Base-by-base conservation (phyloP, 2,888 invertebrate species). In the Rotaria sp. region DNA sequence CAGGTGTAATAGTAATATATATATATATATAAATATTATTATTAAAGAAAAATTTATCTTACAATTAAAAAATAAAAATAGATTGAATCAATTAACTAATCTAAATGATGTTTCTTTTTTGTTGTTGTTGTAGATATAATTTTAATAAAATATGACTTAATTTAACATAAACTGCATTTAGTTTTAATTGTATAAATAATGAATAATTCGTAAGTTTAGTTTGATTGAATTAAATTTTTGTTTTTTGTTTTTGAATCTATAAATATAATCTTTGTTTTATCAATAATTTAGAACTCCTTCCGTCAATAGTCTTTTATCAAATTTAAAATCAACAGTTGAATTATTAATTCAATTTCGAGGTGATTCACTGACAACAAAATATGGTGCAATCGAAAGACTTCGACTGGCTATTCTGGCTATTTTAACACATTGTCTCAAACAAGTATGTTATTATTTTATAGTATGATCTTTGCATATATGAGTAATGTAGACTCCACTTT, bases 321-420 rank as follows among this genome's bases (percentile, higher is more conserved):
- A 3, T 45, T 13, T 80, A 10, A 80, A 80, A 80, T 80, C 80
- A 10, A 80, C 80, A 4, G 80, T 80, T n/a, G 80, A 80, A 80
- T 80, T 45, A 45, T 80, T 80, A n/a, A 45, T 80, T n/a, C 80
- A 45, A 45, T 80, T 80, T 80, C 80, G 80, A 24, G 41, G 80
- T 45, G 80, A 80, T 80, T 45, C 80, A 8, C 15, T 80, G n/a
- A 45, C 80, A 45, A 80, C 41, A 26, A 80, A 80, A 80, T 80
- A 80, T 80, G 80, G 80, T 35, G 80, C 80, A 11, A 80, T 80
- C 15, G 80, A 80, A 80, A 41, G 80, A 80, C 45, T 80, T n/a
- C 80, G 80, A 45, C 4, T 45, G 11, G 45, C 45, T 80, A 80
- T 45, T 80, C 45, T 80, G 7, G 45, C 80, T 7, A 45, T 80